These are phyloP conservation scores for Labeo catla DNA, from an alignment of 2,113 vertebrate species.

Conservation along the genomic window DNA sequence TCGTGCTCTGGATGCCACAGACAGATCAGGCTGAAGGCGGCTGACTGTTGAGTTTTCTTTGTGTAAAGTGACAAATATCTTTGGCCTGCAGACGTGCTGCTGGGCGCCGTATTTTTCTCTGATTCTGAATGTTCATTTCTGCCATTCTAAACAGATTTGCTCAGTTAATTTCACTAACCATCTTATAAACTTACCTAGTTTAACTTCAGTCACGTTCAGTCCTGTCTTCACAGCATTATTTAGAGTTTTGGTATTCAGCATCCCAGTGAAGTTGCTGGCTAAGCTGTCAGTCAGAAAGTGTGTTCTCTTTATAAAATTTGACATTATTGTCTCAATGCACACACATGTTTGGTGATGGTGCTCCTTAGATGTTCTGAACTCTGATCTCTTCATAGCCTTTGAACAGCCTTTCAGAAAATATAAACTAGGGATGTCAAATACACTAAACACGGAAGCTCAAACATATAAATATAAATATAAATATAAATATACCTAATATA, in stretches of 20 bases:
- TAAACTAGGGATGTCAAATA: no score
- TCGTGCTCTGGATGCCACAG: not conserved
- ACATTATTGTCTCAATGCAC: not conserved
- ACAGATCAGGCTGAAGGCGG: not conserved
- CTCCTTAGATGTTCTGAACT: not conserved
- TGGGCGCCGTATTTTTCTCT: not conserved
- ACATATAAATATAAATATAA: no score
- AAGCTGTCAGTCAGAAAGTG: not conserved
- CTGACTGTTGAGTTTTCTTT: not conserved
- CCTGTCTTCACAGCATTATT: not conserved
- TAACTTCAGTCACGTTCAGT: not conserved
- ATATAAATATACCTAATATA: no score
- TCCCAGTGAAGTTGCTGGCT: not conserved
- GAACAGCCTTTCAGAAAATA: no score
- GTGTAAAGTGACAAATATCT: not conserved
- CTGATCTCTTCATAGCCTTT: not conserved
- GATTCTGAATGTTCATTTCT: not conserved
- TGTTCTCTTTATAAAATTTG: not conserved
- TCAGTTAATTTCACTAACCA: no score
- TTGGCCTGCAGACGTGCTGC: not conserved
- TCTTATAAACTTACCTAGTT: not conserved
- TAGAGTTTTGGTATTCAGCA: not conserved
- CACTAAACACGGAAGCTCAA: no score
- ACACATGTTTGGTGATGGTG: no score
- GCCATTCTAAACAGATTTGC: no score